Base-by-base conservation (phyloP, 2,113 vertebrate species). In the Emydura subglobosa region DNA sequence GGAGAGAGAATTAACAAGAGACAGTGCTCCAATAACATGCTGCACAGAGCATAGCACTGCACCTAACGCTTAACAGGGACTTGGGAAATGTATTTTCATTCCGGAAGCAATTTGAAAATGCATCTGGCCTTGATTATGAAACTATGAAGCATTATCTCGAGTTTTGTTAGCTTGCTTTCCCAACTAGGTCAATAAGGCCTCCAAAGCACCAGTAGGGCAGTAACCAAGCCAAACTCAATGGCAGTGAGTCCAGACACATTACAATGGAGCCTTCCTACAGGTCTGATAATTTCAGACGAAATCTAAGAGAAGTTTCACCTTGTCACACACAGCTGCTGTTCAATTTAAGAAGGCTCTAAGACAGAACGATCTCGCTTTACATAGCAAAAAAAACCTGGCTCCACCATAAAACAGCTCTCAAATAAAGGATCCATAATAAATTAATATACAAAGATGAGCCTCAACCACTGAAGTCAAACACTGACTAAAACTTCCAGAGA, bases 161-260 rank as follows among this genome's bases (percentile, higher is more conserved):
- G n/a, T 82, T 93, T 92, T 68, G 34, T 82, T 83, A 89, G 74
- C 22, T 65, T 83, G 50, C 61, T 84, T 96, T 95, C 59, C 55
- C 87, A 89, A 87, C 1, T 50, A 92, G 92, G 86, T 80, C 91
- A 92, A 31, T 39, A 44, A 94, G 88, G 50, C 49, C 80, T 89
- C 76, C 95, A 79, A 96, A 93, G 88, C 34, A 82, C 82, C 59
- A 91, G 21, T 79, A 57, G 34, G 91, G 92, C 86, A 86, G 78
- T 74, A 76, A n/a, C 9, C 1, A 27, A 94, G 93, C 80, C 96
- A 95, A 96, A 79, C 86, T 55, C 88, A 95, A 96, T 72, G 94
- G 91, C 42, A 96, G 87, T 42, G 57, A 92, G 57, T 42, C 65
- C 79, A 91, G 92, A 82, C 54, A 89, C 78, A 94, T 96, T 95